A percentile compares a stretch with the other conserved stretches of the same genome.
phyloP scores from a whole-genome alignment of 2,113 vertebrate species.

The Sebastes schlegelii region DNA sequence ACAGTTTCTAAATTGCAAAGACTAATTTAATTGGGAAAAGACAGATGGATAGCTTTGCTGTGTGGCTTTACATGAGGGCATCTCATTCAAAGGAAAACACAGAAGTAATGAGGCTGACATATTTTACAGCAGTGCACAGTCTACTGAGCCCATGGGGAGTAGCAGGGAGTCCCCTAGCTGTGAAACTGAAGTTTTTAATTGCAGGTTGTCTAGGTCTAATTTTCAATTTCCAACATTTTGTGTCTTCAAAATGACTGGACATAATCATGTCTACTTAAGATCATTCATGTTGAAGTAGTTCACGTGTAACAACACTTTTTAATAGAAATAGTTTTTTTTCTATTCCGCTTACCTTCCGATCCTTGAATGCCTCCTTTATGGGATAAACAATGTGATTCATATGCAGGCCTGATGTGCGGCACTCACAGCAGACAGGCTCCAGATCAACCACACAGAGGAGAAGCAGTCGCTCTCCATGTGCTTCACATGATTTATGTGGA shows the following conservation, averaged over 20 bases:
- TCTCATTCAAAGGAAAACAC: background rate
- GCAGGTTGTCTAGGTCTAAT: background rate
- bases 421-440: conserved; percentile 49
- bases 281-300: background rate
- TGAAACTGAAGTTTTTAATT: background rate
- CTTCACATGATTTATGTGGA: conserved; percentile 36
- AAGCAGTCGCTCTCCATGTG: conserved; percentile 40
- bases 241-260: background rate
- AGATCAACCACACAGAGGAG: conserved; percentile 54
- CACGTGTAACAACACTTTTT: background rate
- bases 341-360: conserved; percentile 54
- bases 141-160: background rate
- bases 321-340: background rate
- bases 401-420: conserved; percentile 40
- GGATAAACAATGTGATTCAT: conserved; percentile 51
- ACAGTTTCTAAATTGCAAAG: background rate
- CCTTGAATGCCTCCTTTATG: conserved; percentile 47
- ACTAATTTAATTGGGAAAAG: background rate
- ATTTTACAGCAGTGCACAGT: background rate
- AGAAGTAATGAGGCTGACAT: conserved; percentile 1
- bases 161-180: background rate
- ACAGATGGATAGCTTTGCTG: conserved; percentile 7
- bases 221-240: background rate
- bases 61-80: background rate
- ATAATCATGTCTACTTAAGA: background rate